phyloP scores from a whole-genome alignment of 2,797 vertebrate species.

The Aratinga solstitialis region DNA sequence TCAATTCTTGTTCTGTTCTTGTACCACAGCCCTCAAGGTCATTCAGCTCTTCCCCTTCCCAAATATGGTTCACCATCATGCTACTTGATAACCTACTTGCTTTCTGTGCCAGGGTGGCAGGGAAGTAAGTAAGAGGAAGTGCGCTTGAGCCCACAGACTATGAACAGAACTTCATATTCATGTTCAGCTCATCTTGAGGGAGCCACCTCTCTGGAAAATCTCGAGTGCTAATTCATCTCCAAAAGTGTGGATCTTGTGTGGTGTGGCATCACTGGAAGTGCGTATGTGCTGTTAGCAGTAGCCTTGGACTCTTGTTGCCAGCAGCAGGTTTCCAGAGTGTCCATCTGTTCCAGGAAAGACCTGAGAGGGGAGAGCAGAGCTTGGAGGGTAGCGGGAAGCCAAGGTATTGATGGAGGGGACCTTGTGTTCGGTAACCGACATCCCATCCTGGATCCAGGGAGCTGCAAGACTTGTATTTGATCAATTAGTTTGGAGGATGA shows the following conservation, averaged over 20 bases:
- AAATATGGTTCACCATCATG: not conserved
- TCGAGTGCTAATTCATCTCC: rapidly evolving
- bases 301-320: not conserved
- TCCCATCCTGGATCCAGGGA: rapidly evolving
- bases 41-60: not conserved
- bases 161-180: rapidly evolving
- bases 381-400: not conserved
- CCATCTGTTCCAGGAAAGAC: not conserved
- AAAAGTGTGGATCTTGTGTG: rapidly evolving
- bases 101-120: not conserved
- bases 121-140: not conserved
- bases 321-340: not conserved
- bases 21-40: not conserved
- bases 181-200: rapidly evolving
- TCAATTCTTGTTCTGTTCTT: not conserved
- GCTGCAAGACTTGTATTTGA: rapidly evolving
- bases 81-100: not conserved
- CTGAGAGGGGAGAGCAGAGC: not conserved
- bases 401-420: not conserved
- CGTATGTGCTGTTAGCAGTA: rapidly evolving
- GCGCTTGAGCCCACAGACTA: rapidly evolving
- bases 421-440: rapidly evolving
- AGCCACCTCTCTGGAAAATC: not conserved
- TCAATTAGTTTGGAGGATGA: rapidly evolving
- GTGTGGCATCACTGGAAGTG: rapidly evolving